Evolutionary conservation across 2,888 invertebrate species (phyloP).

Genomic region (Heteromurus nitidus): DNA sequence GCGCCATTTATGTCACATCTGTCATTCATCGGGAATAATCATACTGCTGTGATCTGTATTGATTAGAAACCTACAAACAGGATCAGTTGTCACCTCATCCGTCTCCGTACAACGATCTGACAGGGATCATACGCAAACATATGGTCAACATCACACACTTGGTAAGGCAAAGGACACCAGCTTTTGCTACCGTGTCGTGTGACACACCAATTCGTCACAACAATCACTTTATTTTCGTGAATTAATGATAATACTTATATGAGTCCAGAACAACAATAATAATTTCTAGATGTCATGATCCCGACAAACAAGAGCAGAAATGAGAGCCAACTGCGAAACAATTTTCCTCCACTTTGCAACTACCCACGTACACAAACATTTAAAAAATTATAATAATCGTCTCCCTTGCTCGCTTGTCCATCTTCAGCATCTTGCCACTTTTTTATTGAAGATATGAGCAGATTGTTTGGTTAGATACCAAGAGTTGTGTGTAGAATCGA

Average conservation of each 20-base stretch:
- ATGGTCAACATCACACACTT: background rate
- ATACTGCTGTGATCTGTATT: slow-evolving; percentile 29
- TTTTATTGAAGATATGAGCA: background rate
- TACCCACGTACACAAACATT: slow-evolving; percentile 39
- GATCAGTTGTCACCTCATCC: slow-evolving; percentile 61
- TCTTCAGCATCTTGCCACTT: background rate
- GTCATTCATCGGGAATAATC: slow-evolving; percentile 55
- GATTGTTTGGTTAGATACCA: background rate
- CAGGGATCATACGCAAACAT: slow-evolving; percentile 23
- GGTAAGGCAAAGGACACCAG: background rate
- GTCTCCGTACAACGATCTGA: slow-evolving; percentile 39
- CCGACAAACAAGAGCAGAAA: too few species aligned
- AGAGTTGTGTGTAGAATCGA: too few species aligned
- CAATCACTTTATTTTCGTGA: slow-evolving; percentile 29
- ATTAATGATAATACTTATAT: too few species aligned
- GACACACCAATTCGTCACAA: slow-evolving; percentile 21
- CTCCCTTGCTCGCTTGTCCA: slow-evolving; percentile 11
- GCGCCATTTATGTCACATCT: slow-evolving; percentile 64
- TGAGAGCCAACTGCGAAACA: slow-evolving; percentile 30
- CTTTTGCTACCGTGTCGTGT: slow-evolving; percentile 1
- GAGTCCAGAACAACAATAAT: too few species aligned
- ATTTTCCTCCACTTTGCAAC: slow-evolving; percentile 17
- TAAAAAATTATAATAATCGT: slow-evolving; percentile 49
- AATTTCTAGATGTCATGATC: too few species aligned
- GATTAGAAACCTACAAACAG: slow-evolving; percentile 41